phyloP scores from a whole-genome alignment of 64 coral and sea anemone species.

The Stichodactyla helianthus region DNA sequence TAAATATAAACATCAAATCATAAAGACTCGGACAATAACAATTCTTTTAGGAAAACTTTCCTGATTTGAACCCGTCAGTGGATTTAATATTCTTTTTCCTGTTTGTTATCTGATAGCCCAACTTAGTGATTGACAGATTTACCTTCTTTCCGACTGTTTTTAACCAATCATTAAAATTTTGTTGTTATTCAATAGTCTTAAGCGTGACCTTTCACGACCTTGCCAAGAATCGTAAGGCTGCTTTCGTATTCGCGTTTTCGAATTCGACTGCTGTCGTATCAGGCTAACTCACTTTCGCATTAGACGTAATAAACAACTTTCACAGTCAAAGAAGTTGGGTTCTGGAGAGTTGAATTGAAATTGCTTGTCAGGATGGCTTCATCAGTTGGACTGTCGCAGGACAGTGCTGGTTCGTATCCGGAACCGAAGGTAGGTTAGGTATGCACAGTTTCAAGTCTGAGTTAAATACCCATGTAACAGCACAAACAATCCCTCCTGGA shows the following conservation, averaged over 20 bases:
- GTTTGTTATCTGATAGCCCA: not conserved
- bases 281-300: constrained; percentile 10
- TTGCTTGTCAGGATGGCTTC: not conserved
- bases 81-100: not conserved
- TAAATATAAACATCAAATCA: too few relatives aligned
- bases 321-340: not conserved
- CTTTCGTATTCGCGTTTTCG: constrained; percentile 24
- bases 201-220: not conserved
- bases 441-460: not conserved
- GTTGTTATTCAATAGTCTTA: not conserved
- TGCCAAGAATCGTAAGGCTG: not conserved
- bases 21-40: too few relatives aligned
- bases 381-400: not conserved
- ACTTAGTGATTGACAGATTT: not conserved
- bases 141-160: not conserved
- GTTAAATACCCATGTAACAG: not conserved
- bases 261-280: constrained; percentile 16
- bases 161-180: not conserved
- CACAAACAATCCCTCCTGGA: not conserved
- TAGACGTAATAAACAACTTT: not conserved
- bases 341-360: not conserved
- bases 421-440: not conserved
- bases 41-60: too few relatives aligned
- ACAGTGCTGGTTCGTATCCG: not conserved
- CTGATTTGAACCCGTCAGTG: not conserved